These are phyloP conservation scores for Phyllopteryx taeniolatus DNA, from an alignment of 2,113 vertebrate species.

Conservation along the genomic window DNA sequence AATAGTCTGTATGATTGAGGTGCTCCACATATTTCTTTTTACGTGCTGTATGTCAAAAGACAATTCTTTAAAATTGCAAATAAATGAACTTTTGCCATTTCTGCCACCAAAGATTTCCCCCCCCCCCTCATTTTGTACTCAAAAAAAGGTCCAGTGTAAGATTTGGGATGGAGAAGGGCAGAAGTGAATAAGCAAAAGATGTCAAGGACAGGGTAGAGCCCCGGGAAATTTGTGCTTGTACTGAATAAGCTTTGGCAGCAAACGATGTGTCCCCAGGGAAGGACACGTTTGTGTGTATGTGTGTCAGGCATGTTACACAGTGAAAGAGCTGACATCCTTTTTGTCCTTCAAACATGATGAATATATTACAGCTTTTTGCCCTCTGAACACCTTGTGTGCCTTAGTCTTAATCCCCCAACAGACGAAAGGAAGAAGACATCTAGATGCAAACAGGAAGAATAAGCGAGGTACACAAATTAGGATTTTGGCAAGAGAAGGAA, in stretches of 20 bases:
- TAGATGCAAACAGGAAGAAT: neutral
- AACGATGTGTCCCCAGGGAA: conserved; percentile 38
- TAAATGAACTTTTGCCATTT: too few relatives aligned
- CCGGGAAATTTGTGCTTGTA: conserved; percentile 28
- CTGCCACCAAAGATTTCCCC: too few relatives aligned
- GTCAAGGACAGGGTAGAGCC: conserved; percentile 28
- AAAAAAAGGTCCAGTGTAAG: too few relatives aligned
- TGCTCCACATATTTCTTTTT: neutral
- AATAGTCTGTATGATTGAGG: too few relatives aligned
- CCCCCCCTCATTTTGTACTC: too few relatives aligned
- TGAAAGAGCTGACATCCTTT: conserved; percentile 36
- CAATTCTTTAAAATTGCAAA: too few relatives aligned
- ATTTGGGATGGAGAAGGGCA: conserved; percentile 2
- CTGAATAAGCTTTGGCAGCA: conserved; percentile 58
- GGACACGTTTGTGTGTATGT: conserved; percentile 16
- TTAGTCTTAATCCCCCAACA: conserved; percentile 49
- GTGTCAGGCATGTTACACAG: too few relatives aligned
- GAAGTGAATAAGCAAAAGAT: conserved; percentile 28
- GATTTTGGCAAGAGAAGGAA: conserved; percentile 10
- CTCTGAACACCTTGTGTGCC: conserved; percentile 34
- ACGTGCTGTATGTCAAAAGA: too few relatives aligned
- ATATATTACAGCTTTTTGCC: conserved; percentile 41
- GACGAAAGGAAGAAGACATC: conserved; percentile 33
- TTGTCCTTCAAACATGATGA: conserved; percentile 51
- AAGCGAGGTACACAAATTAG: conserved; percentile 24